Conservation (phyloP, 2,797 vertebrate species). For the Melanotaenia parkinsoni region DNA sequence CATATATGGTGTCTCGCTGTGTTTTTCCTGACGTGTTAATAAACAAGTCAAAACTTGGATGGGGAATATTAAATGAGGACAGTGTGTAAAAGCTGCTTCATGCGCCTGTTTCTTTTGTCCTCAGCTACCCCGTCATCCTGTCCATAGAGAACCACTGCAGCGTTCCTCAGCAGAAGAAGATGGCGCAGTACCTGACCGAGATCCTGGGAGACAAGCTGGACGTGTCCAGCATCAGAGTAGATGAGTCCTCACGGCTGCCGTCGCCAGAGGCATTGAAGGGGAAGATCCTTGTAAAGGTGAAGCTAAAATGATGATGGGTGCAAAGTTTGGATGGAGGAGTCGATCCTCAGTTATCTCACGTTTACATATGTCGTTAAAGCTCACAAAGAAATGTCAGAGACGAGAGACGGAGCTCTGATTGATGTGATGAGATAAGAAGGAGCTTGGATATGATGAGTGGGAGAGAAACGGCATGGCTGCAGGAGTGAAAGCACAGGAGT, state of each 20-base stretch:
- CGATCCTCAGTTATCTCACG: too few species aligned
- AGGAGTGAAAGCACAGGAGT: too few species aligned
- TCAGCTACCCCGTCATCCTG: constrained; percentile 95
- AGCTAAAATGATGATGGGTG: background rate
- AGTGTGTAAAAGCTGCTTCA: background rate
- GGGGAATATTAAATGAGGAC: background rate
- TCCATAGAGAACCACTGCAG: constrained; percentile 99
- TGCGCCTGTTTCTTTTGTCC: background rate
- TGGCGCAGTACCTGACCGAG: constrained; percentile 93
- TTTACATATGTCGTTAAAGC: too few species aligned
- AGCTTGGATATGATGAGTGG: too few species aligned
- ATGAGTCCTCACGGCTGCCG: constrained; percentile 86
- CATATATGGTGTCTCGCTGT: too few species aligned
- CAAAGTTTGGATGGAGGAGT: background rate
- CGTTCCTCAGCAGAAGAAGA: constrained; percentile 96
- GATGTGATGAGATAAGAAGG: too few species aligned
- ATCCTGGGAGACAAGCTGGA: constrained; percentile 95
- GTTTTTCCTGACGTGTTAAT: too few species aligned
- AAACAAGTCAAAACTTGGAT: too few species aligned
- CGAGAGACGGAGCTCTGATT: too few species aligned
- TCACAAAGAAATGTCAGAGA: too few species aligned
- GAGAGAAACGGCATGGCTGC: too few species aligned
- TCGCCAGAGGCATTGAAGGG: constrained; percentile 92
- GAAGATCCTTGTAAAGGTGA: constrained; percentile 97
- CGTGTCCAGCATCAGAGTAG: constrained; percentile 83